Percentiles rank a stretch among this genome's conserved stretches.
These are phyloP conservation scores for Drosophila mauritiana DNA, from an alignment of 1,140 invertebrate genomes.

Conservation along the genomic window DNA sequence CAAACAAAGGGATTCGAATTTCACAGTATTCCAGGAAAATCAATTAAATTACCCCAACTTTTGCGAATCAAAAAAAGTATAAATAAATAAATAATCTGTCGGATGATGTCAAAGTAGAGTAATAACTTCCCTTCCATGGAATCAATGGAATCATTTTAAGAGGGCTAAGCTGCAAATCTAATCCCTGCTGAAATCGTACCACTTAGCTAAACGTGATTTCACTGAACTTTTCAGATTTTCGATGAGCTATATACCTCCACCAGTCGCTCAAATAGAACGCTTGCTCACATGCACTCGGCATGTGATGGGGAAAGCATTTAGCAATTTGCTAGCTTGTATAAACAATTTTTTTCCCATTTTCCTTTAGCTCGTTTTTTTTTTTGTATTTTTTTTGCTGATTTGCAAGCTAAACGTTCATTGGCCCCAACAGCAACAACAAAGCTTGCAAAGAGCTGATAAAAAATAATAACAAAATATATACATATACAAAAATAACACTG, in stretches of 20 bases:
- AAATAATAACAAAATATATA: constrained; percentile 29
- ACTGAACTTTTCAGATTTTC: background rate
- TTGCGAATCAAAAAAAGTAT: too few relatives aligned
- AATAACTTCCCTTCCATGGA: background rate
- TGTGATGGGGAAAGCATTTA: constrained; percentile 64
- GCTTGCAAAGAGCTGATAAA: constrained; percentile 59
- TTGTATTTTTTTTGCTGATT: constrained; percentile 63
- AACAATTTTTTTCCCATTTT: constrained; percentile 59
- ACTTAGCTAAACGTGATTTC: constrained; percentile 18
- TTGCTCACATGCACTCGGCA: constrained; percentile 59
- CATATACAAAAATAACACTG: constrained; percentile 18
- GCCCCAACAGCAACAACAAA: constrained; percentile 55
- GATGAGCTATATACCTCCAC: constrained; percentile 13
- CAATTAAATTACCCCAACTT: too few relatives aligned
- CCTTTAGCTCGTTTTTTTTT: constrained; percentile 3
- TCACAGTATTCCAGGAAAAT: constrained; percentile 1
- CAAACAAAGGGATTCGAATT: constrained; percentile 22
- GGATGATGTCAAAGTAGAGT: too few relatives aligned
- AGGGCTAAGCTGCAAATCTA: background rate
- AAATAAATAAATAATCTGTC: too few relatives aligned
- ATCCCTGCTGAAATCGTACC: background rate
- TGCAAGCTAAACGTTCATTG: constrained; percentile 73
- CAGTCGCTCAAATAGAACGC: constrained; percentile 4
- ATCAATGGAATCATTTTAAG: background rate
- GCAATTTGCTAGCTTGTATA: constrained; percentile 64